These are phyloP conservation scores for Danio jaintianensis DNA, from an alignment of 2,797 vertebrate species.

Conservation along the genomic window DNA sequence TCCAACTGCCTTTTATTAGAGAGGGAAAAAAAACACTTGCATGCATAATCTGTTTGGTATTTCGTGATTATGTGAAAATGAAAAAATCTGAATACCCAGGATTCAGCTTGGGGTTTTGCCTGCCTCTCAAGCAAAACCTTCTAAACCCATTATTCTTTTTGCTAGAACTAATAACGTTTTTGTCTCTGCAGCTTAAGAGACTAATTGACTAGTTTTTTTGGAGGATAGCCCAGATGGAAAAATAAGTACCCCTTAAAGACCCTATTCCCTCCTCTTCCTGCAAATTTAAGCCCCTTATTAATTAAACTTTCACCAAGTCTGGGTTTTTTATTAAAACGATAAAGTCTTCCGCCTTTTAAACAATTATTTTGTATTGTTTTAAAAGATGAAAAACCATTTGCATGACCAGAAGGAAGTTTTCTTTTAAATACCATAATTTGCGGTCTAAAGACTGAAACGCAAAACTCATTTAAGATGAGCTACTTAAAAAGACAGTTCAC, in stretches of 20 bases:
- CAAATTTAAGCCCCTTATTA: slow-evolving; percentile 85
- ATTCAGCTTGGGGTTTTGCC: slow-evolving; percentile 71
- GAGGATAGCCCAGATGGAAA: slow-evolving; percentile 85
- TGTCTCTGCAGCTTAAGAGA: slow-evolving; percentile 85
- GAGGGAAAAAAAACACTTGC: slow-evolving; percentile 59
- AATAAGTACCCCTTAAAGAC: slow-evolving; percentile 85
- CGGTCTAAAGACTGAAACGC: slow-evolving; percentile 66
- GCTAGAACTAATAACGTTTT: slow-evolving; percentile 84
- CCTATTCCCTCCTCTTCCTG: slow-evolving; percentile 80
- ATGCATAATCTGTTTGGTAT: slow-evolving; percentile 62
- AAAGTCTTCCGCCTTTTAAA: slow-evolving; percentile 78
- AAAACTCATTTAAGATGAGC: slow-evolving; percentile 73
- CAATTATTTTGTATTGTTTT: slow-evolving; percentile 76
- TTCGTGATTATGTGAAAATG: slow-evolving; percentile 55
- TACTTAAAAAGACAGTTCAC: slow-evolving; percentile 70
- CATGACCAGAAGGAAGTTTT: slow-evolving; percentile 75
- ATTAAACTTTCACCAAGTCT: slow-evolving; percentile 86
- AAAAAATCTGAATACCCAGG: slow-evolving; percentile 72
- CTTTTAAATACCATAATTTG: slow-evolving; percentile 74
- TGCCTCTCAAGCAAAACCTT: slow-evolving; percentile 79
- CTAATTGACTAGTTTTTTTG: slow-evolving; percentile 86
- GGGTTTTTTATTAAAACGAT: slow-evolving; percentile 81
- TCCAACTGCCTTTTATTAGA: slow-evolving; percentile 73
- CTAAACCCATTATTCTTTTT: slow-evolving; percentile 84
- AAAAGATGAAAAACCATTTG: slow-evolving; percentile 75